Evolutionary conservation across 64 coral and sea anemone genomes (phyloP), one percentile per base, ranked within the genome.

Genomic region (Astreopora myriophthalma): DNA sequence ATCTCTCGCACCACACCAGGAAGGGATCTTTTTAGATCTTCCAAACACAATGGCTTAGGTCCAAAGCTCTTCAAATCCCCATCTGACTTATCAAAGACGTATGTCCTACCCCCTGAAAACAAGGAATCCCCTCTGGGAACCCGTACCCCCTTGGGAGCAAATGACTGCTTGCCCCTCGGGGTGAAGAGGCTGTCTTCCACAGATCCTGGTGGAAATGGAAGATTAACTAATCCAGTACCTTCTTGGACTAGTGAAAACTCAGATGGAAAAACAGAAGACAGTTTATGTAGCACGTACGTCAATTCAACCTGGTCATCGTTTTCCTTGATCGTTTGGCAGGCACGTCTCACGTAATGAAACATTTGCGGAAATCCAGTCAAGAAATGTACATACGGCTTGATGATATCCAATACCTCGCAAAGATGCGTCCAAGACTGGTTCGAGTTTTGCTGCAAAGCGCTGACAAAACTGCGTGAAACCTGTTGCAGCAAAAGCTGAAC

Each of bases 301-400:
- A 55, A 84, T 28, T 96, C 74, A 42, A 82, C 85, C 3, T 96
- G 87, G 3, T 94, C 67, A 22, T 75, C 51, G 12, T 70, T 79
- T 51, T 22, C 83, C 35, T 90, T 48, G 9, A 85, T 48, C 60
- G 88, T 73, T 49, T 31, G 48, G 35, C 78, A 88, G 20, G 85
- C 60, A 38, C 97, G 94, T 71, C 94, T 90, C 66, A 95, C 94
- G 88, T 99, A 99, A 83, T 99, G 97, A 31, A 27, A 28, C 10
- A 99, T 73, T 75, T 99, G 87, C 75, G 90, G 88, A 73, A 84
- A 52, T 60, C 29, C 71, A 39, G 65, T 69, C 16, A 99, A 58
- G 28, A 99, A 57, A 60, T 89, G 76, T 30, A 67, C 79, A 87
- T 99, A 99, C 22, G 97, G 97, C 60, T 93, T 86, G 23, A 91